Evolutionary conservation across 92 coral and sea anemone species (phyloP).

Genomic region (Epizoanthus ramosus): DNA sequence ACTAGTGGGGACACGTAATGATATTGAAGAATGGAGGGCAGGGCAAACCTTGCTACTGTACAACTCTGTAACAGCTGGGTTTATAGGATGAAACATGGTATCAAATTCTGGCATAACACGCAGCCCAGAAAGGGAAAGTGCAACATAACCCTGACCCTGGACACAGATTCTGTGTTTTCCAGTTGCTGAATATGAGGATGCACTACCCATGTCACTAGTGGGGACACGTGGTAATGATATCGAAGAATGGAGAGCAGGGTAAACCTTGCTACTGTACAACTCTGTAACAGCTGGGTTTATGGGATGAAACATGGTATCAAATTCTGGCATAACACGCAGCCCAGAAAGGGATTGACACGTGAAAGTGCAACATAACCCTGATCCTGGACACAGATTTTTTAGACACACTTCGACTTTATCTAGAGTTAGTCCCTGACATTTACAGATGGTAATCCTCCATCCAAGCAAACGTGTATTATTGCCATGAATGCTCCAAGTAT

Average conservation of each 20-base stretch:
- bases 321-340: slow-evolving; percentile 37
- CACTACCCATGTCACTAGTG: too few relatives aligned
- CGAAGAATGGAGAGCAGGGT: too few relatives aligned
- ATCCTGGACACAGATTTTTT: slow-evolving; percentile 29
- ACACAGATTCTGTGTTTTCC: slow-evolving; percentile 13
- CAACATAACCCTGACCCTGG: slow-evolving; percentile 44
- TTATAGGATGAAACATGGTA: slow-evolving; percentile 28
- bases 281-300: slow-evolving; percentile 17
- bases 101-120: slow-evolving; percentile 44
- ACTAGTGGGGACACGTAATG: too few relatives aligned
- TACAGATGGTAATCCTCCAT: slow-evolving; percentile 46
- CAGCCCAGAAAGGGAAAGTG: slow-evolving; percentile 27
- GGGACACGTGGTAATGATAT: too few relatives aligned
- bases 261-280: background rate
- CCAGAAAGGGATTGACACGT: slow-evolving; percentile 31
- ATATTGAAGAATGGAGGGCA: too few relatives aligned
- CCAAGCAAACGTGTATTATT: background rate
- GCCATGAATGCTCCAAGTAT: slow-evolving; percentile 11
- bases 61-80: slow-evolving; percentile 10
- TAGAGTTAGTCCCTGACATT: slow-evolving; percentile 40
- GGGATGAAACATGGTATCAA: slow-evolving; percentile 38
- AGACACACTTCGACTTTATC: slow-evolving; percentile 36
- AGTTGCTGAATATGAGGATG: background rate
- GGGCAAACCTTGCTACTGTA: background rate
- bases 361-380: slow-evolving; percentile 41